Conservation (phyloP, 2,888 invertebrate genomes). For the Podabrus alpinus region DNA sequence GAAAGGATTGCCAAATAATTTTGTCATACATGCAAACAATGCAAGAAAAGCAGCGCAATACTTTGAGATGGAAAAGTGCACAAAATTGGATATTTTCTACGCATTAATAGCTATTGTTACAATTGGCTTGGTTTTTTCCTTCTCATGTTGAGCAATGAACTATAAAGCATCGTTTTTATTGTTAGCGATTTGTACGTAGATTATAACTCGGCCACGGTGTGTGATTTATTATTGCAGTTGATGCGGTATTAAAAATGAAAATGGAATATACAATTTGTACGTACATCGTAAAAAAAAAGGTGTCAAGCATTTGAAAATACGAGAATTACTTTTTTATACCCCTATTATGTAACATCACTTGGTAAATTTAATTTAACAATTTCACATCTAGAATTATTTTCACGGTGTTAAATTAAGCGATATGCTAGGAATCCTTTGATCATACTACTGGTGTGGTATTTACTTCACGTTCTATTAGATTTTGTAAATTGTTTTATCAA, state of each 20-base stretch:
- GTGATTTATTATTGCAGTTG: not conserved
- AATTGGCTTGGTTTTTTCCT: no score
- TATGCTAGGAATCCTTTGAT: conserved; percentile 1
- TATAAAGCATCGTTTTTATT: no score
- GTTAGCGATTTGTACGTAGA: no score
- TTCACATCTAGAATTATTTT: not conserved
- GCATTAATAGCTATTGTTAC: no score
- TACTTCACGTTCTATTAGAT: conserved; percentile 24
- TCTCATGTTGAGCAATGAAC: no score
- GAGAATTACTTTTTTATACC: not conserved
- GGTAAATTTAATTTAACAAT: not conserved
- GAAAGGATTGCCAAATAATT: no score
- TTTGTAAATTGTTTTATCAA: conserved; percentile 21
- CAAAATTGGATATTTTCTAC: no score
- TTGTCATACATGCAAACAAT: no score
- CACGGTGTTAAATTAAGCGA: not conserved
- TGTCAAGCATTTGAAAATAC: not conserved
- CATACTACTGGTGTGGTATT: conserved; percentile 15
- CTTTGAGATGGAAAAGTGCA: no score
- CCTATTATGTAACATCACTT: not conserved
- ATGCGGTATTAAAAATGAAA: not conserved
- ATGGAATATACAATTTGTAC: not conserved
- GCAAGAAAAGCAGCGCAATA: no score
- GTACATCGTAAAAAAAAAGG: not conserved
- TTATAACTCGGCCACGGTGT: no score